A percentile compares a stretch with the other conserved stretches of the same genome.
These are phyloP conservation scores for Platypus cylindrus DNA, from an alignment of 2,888 invertebrate species.

Conservation along the genomic window DNA sequence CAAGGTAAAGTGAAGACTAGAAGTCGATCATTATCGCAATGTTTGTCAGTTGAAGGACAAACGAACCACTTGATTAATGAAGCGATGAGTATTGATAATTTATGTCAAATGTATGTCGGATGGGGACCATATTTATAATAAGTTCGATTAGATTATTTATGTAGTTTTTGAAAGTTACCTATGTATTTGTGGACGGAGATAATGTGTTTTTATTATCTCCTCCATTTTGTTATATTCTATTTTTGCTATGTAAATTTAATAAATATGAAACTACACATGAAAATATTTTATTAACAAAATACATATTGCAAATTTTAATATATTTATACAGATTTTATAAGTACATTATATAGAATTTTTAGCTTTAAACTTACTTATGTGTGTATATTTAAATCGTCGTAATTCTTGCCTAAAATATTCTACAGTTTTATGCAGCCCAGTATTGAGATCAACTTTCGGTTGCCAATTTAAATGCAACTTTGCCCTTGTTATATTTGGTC, in stretches of 20 bases:
- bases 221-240: too few species aligned
- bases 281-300: too few species aligned
- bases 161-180: too few species aligned
- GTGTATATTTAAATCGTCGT: conserved; percentile 44
- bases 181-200: too few species aligned
- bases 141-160: too few species aligned
- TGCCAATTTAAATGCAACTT: conserved; percentile 78
- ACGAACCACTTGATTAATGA: conserved; percentile 84
- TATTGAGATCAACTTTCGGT: conserved; percentile 71
- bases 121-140: conserved; percentile 88
- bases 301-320: too few species aligned
- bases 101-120: conserved; percentile 93
- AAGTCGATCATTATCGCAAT: conserved; percentile 48
- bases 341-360: conserved; percentile 13
- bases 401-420: conserved; percentile 89
- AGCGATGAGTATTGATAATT: conserved; percentile 75
- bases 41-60: conserved; percentile 85
- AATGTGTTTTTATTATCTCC: too few species aligned
- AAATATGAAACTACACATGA: too few species aligned
- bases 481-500: conserved; percentile 88
- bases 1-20: conserved; percentile 60
- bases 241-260: too few species aligned
- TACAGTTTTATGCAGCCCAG: conserved; percentile 83
- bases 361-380: conserved; percentile 29
- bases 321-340: too few species aligned